These are phyloP conservation scores for Xenopus borealis DNA, from an alignment of 2,113 vertebrate genomes.

Conservation along the genomic window DNA sequence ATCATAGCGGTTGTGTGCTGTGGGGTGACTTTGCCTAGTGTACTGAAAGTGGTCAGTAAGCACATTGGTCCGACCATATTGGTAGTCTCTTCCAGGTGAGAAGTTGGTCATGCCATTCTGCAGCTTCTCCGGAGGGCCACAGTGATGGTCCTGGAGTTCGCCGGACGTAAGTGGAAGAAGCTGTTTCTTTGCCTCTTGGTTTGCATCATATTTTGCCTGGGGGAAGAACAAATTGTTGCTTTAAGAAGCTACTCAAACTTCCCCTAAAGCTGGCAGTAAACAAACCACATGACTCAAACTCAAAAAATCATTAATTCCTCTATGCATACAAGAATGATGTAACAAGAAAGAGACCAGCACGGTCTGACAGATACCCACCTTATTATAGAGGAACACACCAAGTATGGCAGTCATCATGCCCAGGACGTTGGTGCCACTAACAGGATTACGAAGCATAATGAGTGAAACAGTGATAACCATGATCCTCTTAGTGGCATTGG, in stretches of 20 bases:
- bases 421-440: constrained; percentile 82
- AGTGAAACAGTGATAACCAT: constrained; percentile 96
- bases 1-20: constrained; percentile 79
- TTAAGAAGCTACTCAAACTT: too few species aligned
- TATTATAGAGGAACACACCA: constrained; percentile 95
- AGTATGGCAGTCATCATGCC: constrained; percentile 96
- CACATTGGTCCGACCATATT: constrained; percentile 71
- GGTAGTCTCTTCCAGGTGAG: constrained; percentile 69
- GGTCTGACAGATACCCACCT: constrained; percentile 63
- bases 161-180: constrained; percentile 75
- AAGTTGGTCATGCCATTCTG: constrained; percentile 77
- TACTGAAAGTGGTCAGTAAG: constrained; percentile 89
- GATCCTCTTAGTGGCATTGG: constrained; percentile 96
- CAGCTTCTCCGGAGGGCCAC: constrained; percentile 64
- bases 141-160: constrained; percentile 72
- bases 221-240: too few species aligned
- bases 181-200: constrained; percentile 82
- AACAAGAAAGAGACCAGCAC: neutral
- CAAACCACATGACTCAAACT: too few species aligned
- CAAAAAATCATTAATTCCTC: too few species aligned
- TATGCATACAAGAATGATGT: too few species aligned
- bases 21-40: constrained; percentile 72
- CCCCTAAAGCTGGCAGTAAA: too few species aligned
- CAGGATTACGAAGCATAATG: constrained; percentile 90
- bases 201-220: constrained; percentile 84